A percentile compares a stretch with the other conserved stretches of the same genome.
phyloP scores from a whole-genome alignment of 2,113 vertebrate genomes.

The Ondatra zibethicus region DNA sequence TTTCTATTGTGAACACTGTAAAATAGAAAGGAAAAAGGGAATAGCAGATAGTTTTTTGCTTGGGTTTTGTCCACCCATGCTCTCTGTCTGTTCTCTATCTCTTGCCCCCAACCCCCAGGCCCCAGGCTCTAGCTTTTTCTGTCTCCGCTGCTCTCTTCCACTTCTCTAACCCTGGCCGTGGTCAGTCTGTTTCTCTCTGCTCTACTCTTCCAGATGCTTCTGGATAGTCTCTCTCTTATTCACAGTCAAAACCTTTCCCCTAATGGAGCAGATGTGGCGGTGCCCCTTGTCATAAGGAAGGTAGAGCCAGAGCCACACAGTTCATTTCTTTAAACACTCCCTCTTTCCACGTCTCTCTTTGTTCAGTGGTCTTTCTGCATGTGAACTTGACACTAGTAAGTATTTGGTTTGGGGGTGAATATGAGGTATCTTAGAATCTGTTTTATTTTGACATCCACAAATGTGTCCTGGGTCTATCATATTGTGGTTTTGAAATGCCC shows the following conservation, averaged over 20 bases:
- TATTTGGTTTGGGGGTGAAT: background rate
- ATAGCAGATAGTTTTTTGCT: background rate
- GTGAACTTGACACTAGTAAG: background rate
- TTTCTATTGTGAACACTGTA: background rate
- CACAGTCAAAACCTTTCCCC: background rate
- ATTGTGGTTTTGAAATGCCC: constrained; percentile 17
- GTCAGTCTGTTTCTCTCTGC: background rate
- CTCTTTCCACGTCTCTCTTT: background rate
- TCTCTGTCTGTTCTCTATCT: background rate
- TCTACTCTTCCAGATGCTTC: background rate
- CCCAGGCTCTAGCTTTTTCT: background rate
- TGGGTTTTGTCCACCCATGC: background rate
- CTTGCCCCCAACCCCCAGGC: background rate
- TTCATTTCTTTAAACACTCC: background rate
- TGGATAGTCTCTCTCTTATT: background rate
- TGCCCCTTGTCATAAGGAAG: background rate
- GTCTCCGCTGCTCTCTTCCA: background rate
- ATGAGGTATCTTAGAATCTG: background rate
- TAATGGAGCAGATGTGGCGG: background rate
- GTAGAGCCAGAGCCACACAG: background rate
- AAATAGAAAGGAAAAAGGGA: background rate
- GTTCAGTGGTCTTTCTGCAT: background rate
- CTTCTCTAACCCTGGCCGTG: background rate
- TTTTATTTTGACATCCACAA: constrained; percentile 16
- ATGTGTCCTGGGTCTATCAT: background rate